These are phyloP conservation scores for Sturnus vulgaris DNA, from an alignment of 2,113 vertebrate genomes.

Conservation along the genomic window DNA sequence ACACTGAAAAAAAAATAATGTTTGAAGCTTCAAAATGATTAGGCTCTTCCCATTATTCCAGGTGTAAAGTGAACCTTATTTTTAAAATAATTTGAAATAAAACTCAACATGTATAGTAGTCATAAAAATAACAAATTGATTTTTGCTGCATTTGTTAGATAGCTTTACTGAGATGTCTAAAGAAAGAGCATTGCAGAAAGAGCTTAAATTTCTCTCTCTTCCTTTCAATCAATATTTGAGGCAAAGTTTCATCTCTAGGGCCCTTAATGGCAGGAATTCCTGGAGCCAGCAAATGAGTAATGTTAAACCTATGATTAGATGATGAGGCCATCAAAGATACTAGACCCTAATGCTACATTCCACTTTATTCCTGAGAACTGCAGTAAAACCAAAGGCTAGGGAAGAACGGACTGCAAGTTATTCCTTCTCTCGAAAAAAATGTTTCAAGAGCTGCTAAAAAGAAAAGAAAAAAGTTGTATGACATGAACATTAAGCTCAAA, in stretches of 20 bases:
- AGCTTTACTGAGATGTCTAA: conserved; percentile 56
- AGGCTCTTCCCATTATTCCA: not conserved
- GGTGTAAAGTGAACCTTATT: not conserved
- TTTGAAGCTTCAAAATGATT: not conserved
- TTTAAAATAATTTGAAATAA: not conserved
- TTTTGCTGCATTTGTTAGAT: conserved; percentile 60
- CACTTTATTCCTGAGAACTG: conserved; percentile 70
- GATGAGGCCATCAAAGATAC: conserved; percentile 81
- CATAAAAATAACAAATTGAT: conserved; percentile 55
- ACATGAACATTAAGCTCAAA: conserved; percentile 45
- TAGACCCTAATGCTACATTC: conserved; percentile 78
- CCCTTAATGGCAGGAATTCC: conserved; percentile 92
- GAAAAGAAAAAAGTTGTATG: conserved; percentile 15
- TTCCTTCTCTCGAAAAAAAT: conserved; percentile 29
- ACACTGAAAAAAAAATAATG: not conserved
- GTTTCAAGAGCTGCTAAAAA: conserved; percentile 60
- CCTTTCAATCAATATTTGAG: conserved; percentile 92
- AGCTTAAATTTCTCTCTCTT: conserved; percentile 88
- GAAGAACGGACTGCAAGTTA: conserved; percentile 63
- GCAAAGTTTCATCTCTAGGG: conserved; percentile 92
- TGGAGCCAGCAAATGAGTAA: conserved; percentile 90
- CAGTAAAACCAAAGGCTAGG: conserved; percentile 75
- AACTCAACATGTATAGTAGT: not conserved
- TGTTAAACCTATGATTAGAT: conserved; percentile 90
- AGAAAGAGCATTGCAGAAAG: conserved; percentile 67